phyloP scores from a whole-genome alignment of 92 coral and sea anemone genomes.

The Epizoanthus scotinus region DNA sequence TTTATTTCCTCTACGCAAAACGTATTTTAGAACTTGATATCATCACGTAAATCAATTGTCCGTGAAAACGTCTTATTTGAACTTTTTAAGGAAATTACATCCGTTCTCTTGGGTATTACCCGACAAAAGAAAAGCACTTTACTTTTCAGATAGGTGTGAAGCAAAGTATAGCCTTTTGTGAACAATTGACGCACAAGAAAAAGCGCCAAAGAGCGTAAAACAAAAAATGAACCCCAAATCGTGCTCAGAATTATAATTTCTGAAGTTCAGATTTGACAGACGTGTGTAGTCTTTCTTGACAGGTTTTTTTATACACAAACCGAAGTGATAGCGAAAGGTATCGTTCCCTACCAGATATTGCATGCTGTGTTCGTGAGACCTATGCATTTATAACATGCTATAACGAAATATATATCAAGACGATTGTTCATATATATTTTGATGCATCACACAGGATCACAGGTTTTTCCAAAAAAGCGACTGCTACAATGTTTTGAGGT shows the following conservation, averaged over 20 bases:
- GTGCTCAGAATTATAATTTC: background rate
- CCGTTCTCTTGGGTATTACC: constrained; percentile 27
- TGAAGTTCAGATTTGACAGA: background rate
- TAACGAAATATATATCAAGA: too few species aligned
- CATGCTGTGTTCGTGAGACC: constrained; percentile 26
- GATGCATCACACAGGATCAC: background rate
- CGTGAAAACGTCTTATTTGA: constrained; percentile 34
- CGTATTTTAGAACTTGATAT: background rate
- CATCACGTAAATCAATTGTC: constrained; percentile 38
- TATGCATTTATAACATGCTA: too few species aligned
- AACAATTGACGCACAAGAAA: background rate
- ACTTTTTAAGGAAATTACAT: constrained; percentile 9
- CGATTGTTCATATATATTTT: too few species aligned
- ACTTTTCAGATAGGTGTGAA: background rate
- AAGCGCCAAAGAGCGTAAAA: constrained; percentile 26
- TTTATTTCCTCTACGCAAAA: constrained; percentile 30
- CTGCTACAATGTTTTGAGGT: background rate
- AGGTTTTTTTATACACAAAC: constrained; percentile 18
- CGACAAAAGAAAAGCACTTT: constrained; percentile 4
- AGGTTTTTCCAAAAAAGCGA: background rate
- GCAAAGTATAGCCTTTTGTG: constrained; percentile 2
- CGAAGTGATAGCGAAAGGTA: constrained; percentile 23
- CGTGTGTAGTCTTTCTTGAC: constrained; percentile 22
- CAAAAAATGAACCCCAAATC: background rate
- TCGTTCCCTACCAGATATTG: constrained; percentile 21